phyloP scores from a whole-genome alignment of 2,797 vertebrate genomes.

The Telmatherina bonti region DNA sequence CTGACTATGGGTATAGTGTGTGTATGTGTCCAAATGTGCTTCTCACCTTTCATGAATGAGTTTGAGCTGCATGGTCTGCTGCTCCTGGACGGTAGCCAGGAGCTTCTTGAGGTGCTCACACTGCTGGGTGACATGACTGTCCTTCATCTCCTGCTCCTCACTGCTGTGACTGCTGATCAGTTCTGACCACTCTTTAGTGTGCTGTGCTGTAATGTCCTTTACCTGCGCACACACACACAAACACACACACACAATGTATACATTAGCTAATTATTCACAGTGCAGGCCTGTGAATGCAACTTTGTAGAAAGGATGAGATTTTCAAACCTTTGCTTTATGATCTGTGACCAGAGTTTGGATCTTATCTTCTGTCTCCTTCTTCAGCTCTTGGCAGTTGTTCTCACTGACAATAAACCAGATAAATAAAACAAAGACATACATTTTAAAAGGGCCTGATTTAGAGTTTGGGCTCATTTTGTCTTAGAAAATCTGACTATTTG shows the following conservation, averaged over 20 bases:
- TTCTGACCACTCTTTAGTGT: conserved; percentile 98
- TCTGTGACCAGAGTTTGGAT: conserved; percentile 91
- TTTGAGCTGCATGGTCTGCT: conserved; percentile 94
- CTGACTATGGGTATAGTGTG: background rate
- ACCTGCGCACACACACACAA: conserved; percentile 79
- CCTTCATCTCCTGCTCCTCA: conserved; percentile 93
- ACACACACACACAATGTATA: background rate
- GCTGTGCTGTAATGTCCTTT: conserved; percentile 95
- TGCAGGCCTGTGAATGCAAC: background rate
- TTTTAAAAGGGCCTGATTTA: no score
- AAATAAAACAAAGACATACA: background rate
- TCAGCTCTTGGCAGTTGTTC: conserved; percentile 96
- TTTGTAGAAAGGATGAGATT: background rate
- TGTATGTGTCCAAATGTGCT: background rate
- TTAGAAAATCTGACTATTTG: no score
- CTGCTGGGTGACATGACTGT: conserved; percentile 93
- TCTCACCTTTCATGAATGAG: conserved; percentile 94
- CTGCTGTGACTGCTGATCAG: conserved; percentile 92
- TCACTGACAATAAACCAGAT: conserved; percentile 82
- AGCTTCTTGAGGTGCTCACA: conserved; percentile 94
- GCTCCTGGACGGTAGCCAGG: conserved; percentile 89
- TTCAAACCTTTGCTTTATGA: conserved; percentile 95
- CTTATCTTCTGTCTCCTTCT: conserved; percentile 98
- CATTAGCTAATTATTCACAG: conserved; percentile 4
- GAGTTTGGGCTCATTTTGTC: no score